phyloP scores from a whole-genome alignment of 2,113 vertebrate genomes.

The Antechinus flavipes region DNA sequence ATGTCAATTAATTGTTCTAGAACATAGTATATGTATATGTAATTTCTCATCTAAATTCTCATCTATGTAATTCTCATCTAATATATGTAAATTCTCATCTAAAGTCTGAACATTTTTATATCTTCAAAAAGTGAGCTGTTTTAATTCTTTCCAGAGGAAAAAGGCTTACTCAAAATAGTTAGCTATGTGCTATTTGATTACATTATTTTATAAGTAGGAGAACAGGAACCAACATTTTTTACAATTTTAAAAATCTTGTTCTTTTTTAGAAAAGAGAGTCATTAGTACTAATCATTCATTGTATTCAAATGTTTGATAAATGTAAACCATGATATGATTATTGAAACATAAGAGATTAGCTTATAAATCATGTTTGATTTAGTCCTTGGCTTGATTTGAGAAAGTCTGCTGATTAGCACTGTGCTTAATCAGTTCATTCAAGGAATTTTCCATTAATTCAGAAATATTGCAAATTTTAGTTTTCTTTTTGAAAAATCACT shows the following conservation, averaged over 20 bases:
- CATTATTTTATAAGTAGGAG: neutral
- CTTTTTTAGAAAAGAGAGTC: slow-evolving; percentile 18
- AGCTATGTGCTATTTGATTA: neutral
- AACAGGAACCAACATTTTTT: neutral
- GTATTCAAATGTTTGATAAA: slow-evolving; percentile 12
- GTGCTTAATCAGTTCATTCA: slow-evolving; percentile 28
- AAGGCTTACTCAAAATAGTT: neutral
- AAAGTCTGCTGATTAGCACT: slow-evolving; percentile 21
- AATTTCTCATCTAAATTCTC: neutral
- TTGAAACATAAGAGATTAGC: neutral
- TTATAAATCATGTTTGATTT: slow-evolving; percentile 35
- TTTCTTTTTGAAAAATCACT: neutral
- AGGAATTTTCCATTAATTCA: slow-evolving; percentile 33
- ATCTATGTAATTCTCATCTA: neutral
- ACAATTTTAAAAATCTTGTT: neutral
- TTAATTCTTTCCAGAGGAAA: neutral
- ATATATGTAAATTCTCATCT: neutral
- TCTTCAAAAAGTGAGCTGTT: neutral
- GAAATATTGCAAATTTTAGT: slow-evolving; percentile 28
- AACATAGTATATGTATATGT: neutral
- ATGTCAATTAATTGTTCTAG: neutral
- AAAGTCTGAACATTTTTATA: neutral
- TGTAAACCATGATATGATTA: slow-evolving; percentile 18
- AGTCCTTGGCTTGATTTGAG: neutral
- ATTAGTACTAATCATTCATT: slow-evolving; percentile 12